These are phyloP conservation scores for Tetragonula clypearis DNA, from an alignment of 1,140 invertebrate genomes.

Conservation along the genomic window DNA sequence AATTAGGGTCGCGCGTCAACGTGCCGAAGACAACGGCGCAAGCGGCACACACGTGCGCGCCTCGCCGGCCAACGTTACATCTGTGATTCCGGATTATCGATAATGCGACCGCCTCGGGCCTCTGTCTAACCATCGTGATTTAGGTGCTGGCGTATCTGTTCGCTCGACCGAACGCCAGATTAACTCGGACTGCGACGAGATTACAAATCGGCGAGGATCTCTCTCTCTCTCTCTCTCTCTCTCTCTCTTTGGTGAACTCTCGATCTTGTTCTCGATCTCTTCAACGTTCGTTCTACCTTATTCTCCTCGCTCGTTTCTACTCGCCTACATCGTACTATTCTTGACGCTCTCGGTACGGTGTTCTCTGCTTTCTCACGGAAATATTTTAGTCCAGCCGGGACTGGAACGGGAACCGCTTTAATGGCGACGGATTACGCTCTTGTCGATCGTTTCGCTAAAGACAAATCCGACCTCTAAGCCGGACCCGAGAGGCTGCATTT, in stretches of 20 bases:
- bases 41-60: conserved; percentile 20
- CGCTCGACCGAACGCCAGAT: conserved; percentile 29
- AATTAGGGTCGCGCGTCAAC: conserved; percentile 62
- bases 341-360: not conserved
- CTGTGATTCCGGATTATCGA: conserved; percentile 68
- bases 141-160: conserved; percentile 38
- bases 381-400: not conserved
- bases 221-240: no score
- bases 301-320: no score
- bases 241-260: not conserved
- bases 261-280: not conserved
- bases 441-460: not conserved
- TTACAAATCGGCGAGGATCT: not conserved
- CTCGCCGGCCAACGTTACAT: conserved; percentile 46
- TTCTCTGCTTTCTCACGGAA: not conserved
- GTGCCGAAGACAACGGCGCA: conserved; percentile 51
- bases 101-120: conserved; percentile 55
- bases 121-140: conserved; percentile 57
- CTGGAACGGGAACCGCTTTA: not conserved
- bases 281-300: no score
- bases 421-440: not conserved
- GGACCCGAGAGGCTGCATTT: not conserved
- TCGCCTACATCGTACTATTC: no score
- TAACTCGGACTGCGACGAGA: conserved; percentile 14
- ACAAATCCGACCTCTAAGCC: not conserved